Evolutionary conservation across 2,797 vertebrate genomes (phyloP).

Genomic region (Triplophysa yarkandensis): DNA sequence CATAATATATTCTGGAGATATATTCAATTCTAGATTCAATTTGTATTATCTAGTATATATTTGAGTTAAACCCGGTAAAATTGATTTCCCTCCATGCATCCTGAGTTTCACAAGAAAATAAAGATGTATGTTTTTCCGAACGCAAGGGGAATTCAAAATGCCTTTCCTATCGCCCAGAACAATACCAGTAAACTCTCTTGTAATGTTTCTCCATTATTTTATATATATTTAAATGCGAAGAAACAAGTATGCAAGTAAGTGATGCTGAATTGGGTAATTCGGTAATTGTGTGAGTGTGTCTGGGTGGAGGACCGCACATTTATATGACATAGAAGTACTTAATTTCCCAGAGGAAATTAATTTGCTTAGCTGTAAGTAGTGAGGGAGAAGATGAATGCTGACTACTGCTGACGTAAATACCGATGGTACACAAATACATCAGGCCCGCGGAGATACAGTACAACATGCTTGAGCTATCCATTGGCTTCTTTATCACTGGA

Average conservation of each 20-base stretch:
- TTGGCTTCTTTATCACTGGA: neutral
- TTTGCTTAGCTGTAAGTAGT: constrained; percentile 59
- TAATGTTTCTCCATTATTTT: constrained; percentile 61
- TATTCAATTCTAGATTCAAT: neutral
- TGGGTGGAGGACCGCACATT: constrained; percentile 54
- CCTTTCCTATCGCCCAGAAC: constrained; percentile 60
- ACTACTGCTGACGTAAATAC: constrained; percentile 71
- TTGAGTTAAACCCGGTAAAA: neutral
- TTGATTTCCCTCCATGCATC: constrained; percentile 34
- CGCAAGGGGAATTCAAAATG: constrained; percentile 62
- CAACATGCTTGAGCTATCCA: neutral
- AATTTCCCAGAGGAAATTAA: constrained; percentile 75
- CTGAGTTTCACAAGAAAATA: constrained; percentile 58
- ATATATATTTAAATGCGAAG: constrained; percentile 63
- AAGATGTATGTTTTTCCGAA: constrained; percentile 56
- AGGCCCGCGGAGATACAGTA: constrained; percentile 15
- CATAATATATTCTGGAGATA: neutral
- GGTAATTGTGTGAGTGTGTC: constrained; percentile 60
- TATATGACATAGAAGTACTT: constrained; percentile 62
- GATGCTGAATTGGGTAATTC: constrained; percentile 63
- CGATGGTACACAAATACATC: constrained; percentile 60
- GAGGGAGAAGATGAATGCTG: constrained; percentile 62
- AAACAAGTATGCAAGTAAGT: constrained; percentile 69
- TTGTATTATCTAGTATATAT: neutral
- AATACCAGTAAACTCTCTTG: constrained; percentile 61